Evolutionary conservation across 2,113 vertebrate species (phyloP), one percentile per base, ranked within the genome.

Genomic region (Paramisgurnus dabryanus): DNA sequence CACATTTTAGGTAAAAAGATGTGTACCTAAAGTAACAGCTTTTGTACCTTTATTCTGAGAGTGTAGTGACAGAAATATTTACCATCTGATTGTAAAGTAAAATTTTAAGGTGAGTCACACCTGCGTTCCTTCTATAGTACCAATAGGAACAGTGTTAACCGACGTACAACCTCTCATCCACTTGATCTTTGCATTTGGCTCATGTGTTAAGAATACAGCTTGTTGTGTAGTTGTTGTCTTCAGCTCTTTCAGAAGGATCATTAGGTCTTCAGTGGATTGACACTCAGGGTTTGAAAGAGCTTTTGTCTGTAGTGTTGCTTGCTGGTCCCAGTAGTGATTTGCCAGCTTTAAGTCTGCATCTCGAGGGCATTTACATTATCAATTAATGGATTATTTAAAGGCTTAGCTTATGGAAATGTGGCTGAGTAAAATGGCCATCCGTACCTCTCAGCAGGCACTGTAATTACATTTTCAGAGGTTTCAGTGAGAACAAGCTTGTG

Each of bases 311-410:
- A 4, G 41, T 50, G 58, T 64, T 49, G 27, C 75, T 49, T 64
- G 27, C 75, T 41, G 15, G 74, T 43, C 27, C 45, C 61, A 41
- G 45, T 39, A 66, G 63, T 77, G 61, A 55, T 66, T 77, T 77
- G 40, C 45, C 47, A 77, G 61, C 75, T 77, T 60, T 61, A 50
- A 60, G 57, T 49, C 63, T 49, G 45, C 22, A 13, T 78, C 61
- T 87, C 75, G 72, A 84, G 83, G 87, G 88, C 85, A 86, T 87
- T 81, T 88, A 87, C 87, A 89, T 89, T 76, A 87, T 87, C 86
- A 91, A 90, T 90, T 90, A 85, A 86, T 87, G 85, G 79, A 86
- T 88, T 89, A 89, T 86, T 88, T 88, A 87, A 88, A 67, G 72
- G 80, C 80, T 86, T 72, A 83, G 76, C 70, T 75, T 80, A 76